Conservation (phyloP, 1,140 invertebrate species). For the Paramacrobiotus metropolitanus region DNA sequence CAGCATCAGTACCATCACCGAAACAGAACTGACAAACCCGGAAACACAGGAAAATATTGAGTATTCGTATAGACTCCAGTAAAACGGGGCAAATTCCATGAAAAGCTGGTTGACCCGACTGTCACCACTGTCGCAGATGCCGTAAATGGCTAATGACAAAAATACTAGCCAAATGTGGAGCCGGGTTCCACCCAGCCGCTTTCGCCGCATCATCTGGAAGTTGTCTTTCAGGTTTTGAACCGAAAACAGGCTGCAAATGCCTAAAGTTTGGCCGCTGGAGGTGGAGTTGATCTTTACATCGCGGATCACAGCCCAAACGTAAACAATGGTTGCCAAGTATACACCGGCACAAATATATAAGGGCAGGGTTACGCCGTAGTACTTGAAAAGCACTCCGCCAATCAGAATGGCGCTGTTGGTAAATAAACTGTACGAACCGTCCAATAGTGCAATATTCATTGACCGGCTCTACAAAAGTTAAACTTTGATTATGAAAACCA, state of each 20-base stretch:
- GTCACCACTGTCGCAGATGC: neutral
- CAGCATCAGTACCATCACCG: neutral
- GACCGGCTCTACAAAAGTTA: neutral
- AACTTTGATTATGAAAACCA: neutral
- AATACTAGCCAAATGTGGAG: neutral
- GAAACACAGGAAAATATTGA: neutral
- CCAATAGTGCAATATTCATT: neutral
- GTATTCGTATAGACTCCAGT: neutral
- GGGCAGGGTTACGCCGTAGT: neutral
- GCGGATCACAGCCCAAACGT: neutral
- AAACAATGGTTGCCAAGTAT: neutral
- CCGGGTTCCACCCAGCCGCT: neutral
- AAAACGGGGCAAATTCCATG: neutral
- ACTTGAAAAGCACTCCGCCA: neutral
- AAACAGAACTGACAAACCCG: neutral
- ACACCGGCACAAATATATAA: neutral
- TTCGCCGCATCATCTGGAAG: neutral
- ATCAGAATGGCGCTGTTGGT: neutral
- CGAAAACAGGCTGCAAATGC: neutral
- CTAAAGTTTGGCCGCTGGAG: neutral
- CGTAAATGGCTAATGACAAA: neutral
- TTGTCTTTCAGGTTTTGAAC: neutral
- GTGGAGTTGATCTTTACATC: neutral
- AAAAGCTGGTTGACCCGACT: neutral
- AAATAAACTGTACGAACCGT: neutral